A percentile compares a stretch with the other conserved stretches of the same genome.
These are phyloP conservation scores for Apotomis capreana DNA, from an alignment of 2,888 invertebrate species.

Conservation along the genomic window DNA sequence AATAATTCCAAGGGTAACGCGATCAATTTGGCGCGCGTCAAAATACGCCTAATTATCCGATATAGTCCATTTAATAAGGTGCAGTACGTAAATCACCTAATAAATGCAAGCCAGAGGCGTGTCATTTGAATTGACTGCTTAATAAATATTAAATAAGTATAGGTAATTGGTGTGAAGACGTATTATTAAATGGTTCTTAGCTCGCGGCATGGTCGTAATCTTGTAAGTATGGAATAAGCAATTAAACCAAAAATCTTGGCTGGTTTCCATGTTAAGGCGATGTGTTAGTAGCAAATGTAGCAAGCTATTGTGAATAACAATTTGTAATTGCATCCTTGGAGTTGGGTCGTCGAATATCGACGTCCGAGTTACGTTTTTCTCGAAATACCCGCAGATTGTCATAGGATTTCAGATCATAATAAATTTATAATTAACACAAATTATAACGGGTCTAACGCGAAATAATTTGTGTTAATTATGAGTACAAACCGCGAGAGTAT, in stretches of 20 bases:
- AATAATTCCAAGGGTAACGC: constrained; percentile 22
- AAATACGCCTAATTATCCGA: constrained; percentile 26
- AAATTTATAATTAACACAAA: too few species aligned
- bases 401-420: too few species aligned
- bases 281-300: too few species aligned
- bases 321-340: too few species aligned
- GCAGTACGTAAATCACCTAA: constrained; percentile 34
- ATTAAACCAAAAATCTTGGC: constrained; percentile 48
- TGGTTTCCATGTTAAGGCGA: constrained; percentile 27
- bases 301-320: too few species aligned
- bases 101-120: constrained; percentile 34
- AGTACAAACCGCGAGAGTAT: too few species aligned
- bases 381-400: too few species aligned
- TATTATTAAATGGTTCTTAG: constrained; percentile 41
- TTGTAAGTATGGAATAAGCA: constrained; percentile 9
- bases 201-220: constrained; percentile 47
- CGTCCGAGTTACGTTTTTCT: too few species aligned
- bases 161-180: constrained; percentile 23
- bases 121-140: constrained; percentile 23
- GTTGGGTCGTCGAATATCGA: too few species aligned
- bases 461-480: too few species aligned
- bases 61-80: constrained; percentile 19
- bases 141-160: constrained; percentile 35
- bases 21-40: constrained; percentile 22
- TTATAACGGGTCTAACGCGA: too few species aligned